phyloP scores from a whole-genome alignment of 2,797 vertebrate genomes.

The Aratinga solstitialis region DNA sequence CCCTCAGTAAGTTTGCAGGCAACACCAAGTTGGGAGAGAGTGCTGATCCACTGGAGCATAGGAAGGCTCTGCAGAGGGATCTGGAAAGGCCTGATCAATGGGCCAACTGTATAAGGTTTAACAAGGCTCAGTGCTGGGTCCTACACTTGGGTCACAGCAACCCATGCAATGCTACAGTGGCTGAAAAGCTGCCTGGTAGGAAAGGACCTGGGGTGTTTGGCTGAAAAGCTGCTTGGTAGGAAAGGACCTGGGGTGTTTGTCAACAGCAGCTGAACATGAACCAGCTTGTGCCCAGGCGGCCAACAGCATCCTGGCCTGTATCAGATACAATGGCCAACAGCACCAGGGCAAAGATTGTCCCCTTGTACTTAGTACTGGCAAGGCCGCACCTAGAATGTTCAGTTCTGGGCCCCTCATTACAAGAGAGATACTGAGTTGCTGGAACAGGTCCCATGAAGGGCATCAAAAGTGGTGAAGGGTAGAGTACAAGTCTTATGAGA shows the following conservation, averaged over 20 bases:
- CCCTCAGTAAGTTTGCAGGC: background rate
- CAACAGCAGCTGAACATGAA: fast-evolving
- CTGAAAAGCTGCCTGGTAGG: background rate
- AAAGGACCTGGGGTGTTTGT: fast-evolving
- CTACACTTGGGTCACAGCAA: background rate
- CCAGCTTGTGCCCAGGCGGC: fast-evolving
- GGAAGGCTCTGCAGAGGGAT: background rate
- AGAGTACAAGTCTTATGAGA: background rate
- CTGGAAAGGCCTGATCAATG: background rate
- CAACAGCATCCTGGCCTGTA: fast-evolving
- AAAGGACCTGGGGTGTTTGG: background rate
- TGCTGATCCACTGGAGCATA: fast-evolving
- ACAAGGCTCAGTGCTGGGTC: fast-evolving
- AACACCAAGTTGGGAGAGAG: background rate
- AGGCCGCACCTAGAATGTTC: fast-evolving
- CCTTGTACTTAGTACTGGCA: fast-evolving
- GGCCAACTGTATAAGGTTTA: fast-evolving
- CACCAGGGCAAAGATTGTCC: fast-evolving
- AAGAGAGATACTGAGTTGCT: too few species aligned
- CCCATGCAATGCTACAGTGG: background rate
- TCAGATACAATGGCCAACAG: fast-evolving
- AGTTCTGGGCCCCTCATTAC: fast-evolving
- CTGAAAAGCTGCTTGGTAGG: background rate
- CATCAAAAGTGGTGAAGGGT: background rate
- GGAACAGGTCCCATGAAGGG: background rate